Percentiles rank a stretch among this genome's conserved stretches.
phyloP scores from a whole-genome alignment of 92 coral and sea anemone genomes.

The Micromussa lordhowensis region DNA sequence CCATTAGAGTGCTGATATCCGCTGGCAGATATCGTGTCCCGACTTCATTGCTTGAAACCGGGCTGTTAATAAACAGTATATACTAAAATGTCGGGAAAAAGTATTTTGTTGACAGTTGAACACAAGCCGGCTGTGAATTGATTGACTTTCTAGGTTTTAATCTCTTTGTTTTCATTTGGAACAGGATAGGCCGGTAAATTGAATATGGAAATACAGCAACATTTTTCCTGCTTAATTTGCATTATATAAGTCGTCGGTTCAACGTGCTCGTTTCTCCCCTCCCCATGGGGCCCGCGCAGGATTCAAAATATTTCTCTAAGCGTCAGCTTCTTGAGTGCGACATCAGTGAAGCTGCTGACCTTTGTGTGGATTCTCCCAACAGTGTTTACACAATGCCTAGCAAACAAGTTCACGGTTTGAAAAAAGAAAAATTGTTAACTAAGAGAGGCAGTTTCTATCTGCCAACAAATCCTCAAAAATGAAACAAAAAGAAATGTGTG shows the following conservation, averaged over 20 bases:
- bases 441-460: too few species aligned
- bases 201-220: conserved; percentile 35
- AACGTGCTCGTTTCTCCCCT: too few species aligned
- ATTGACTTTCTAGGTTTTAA: conserved; percentile 28
- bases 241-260: not conserved
- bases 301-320: not conserved
- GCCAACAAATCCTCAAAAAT: too few species aligned
- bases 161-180: conserved; percentile 33
- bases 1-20: not conserved
- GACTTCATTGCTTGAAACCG: conserved; percentile 1
- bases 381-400: too few species aligned
- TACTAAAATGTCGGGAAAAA: not conserved
- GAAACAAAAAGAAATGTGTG: too few species aligned
- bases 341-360: too few species aligned
- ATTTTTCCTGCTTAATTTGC: not conserved
- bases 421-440: too few species aligned
- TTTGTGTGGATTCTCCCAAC: too few species aligned
- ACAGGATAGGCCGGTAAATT: conserved; percentile 38
- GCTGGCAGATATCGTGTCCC: conserved; percentile 11
- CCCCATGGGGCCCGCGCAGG: not conserved
- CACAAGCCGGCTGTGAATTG: not conserved
- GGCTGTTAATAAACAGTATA: not conserved
- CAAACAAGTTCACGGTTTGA: too few species aligned
- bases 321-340: too few species aligned
- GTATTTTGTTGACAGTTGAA: not conserved